Base-by-base conservation (phyloP, 2,797 vertebrate species). In the Spinus pinus region DNA sequence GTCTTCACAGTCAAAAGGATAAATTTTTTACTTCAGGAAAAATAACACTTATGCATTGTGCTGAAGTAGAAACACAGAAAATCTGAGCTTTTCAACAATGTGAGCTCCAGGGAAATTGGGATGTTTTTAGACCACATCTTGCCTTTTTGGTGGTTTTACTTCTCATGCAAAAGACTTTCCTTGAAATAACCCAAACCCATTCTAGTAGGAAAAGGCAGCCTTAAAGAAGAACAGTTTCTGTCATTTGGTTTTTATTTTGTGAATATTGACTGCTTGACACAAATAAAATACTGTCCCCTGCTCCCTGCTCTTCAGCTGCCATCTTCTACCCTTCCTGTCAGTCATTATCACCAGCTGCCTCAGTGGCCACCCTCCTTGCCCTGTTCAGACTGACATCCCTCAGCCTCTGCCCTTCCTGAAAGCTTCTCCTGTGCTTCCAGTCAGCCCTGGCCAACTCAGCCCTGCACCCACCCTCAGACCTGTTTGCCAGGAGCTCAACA, bases 1-100 rank as follows among this genome's bases (percentile, higher is more conserved):
- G 44, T 71, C 69, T 88, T 93, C 77, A 90, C 49, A 90, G 57
- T 62, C 53, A 41, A 49, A 81, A 86, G 41, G 37, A 73, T 37
- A 57, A 16, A 0, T 19, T 65, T 88, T 91, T 90, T 18, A 73
- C 69, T 64, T 91, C 65, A 77, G 65, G 33, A 71, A 64, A 88
- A 88, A 49, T 54, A 66, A 44, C 2, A 19, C 47, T 3, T 28
- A 54, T 39, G 41, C 39, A 56, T 37, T 77, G 16, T 56, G 31
- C 21, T 67, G 37, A 88, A 81, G n/a, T 9, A 71, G n/a, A 91
- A 85, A 51, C 28, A 58, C 14, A 77, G 33, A 37, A 73, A 77
- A 91, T 16, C 14, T 31, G 51, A 91, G 54, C 8, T 88, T 72
- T 71, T 84, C 37, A 69, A 41, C 18, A 47, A 83, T 37, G 64